phyloP scores from a whole-genome alignment of 2,888 invertebrate species.

The Drosophila neotestacea region DNA sequence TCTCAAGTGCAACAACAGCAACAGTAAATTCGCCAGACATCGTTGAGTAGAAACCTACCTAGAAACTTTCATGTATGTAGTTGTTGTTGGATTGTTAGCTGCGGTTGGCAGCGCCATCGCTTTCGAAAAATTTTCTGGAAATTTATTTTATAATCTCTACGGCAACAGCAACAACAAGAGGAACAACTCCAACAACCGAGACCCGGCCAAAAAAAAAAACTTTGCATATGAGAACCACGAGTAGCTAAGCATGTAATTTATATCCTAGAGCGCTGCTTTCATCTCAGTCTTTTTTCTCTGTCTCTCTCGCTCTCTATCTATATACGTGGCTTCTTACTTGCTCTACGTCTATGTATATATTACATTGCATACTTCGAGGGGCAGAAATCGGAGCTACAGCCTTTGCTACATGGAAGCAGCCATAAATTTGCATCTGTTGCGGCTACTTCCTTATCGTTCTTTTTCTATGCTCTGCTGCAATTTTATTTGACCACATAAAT shows the following conservation, averaged over 20 bases:
- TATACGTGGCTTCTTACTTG: neutral
- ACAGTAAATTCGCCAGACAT: constrained; percentile 34
- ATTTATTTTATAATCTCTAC: constrained; percentile 79
- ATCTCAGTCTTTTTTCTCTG: neutral
- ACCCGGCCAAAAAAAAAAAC: constrained; percentile 26
- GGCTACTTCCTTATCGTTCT: constrained; percentile 41
- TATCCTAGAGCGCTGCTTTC: constrained; percentile 56
- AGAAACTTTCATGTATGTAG: constrained; percentile 12
- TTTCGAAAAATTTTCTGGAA: constrained; percentile 76
- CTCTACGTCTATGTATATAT: constrained; percentile 43
- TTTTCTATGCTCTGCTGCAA: constrained; percentile 38
- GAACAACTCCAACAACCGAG: constrained; percentile 15
- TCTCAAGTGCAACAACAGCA: constrained; percentile 68
- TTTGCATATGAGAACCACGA: constrained; percentile 74
- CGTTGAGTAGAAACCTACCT: constrained; percentile 54
- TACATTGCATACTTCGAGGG: constrained; percentile 47
- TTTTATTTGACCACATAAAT: constrained; percentile 81
- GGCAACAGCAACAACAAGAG: constrained; percentile 56
- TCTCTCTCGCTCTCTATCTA: neutral
- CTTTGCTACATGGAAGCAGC: constrained; percentile 50
- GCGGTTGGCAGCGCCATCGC: constrained; percentile 55
- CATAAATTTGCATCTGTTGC: constrained; percentile 70
- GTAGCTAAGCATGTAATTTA: constrained; percentile 82
- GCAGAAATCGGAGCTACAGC: constrained; percentile 47
- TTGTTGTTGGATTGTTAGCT: constrained; percentile 46